A percentile compares a stretch with the other conserved stretches of the same genome.
Conservation (phyloP, 2,888 invertebrate genomes). For the Didymodactylos carnosus region DNA sequence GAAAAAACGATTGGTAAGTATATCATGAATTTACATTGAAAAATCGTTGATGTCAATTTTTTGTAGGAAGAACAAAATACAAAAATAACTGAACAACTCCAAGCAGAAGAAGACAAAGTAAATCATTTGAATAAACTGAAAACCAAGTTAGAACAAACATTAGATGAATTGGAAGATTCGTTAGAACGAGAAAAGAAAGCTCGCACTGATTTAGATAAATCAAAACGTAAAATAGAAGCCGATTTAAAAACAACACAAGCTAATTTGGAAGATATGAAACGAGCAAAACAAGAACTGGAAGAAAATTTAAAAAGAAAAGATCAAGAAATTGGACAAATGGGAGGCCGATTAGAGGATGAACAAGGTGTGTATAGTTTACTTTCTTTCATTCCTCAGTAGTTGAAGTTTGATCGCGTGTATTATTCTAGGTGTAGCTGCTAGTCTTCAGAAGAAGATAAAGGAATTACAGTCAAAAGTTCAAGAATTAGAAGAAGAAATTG, state of each 20-base stretch:
- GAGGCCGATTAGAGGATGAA: conserved; percentile 88
- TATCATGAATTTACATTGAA: no score
- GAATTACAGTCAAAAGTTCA: conserved; percentile 56
- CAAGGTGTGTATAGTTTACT: conserved; percentile 98
- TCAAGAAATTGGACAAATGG: conserved; percentile 83
- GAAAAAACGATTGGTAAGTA: conserved; percentile 17
- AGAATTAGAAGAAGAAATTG: conserved; percentile 96
- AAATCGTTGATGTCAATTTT: no score
- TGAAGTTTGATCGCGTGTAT: conserved; percentile 97
- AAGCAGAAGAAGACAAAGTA: conserved; percentile 38
- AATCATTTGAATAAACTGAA: conserved; percentile 90
- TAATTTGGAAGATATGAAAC: conserved; percentile 34
- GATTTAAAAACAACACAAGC: conserved; percentile 60
- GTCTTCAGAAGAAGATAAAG: conserved; percentile 66
- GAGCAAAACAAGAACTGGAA: conserved; percentile 27
- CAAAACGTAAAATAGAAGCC: conserved; percentile 93
- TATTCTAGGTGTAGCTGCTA: conserved; percentile 83
- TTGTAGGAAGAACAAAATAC: conserved; percentile 17
- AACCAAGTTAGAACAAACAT: conserved; percentile 86
- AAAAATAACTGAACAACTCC: conserved; percentile 16
- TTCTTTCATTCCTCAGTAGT: conserved; percentile 71
- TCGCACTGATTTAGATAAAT: conserved; percentile 85
- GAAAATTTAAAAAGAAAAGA: conserved; percentile 53
- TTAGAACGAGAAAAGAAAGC: conserved; percentile 98
- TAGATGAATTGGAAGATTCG: conserved; percentile 83